Evolutionary conservation across 2,888 invertebrate genomes (phyloP).

Genomic region (Thera obeliscata): DNA sequence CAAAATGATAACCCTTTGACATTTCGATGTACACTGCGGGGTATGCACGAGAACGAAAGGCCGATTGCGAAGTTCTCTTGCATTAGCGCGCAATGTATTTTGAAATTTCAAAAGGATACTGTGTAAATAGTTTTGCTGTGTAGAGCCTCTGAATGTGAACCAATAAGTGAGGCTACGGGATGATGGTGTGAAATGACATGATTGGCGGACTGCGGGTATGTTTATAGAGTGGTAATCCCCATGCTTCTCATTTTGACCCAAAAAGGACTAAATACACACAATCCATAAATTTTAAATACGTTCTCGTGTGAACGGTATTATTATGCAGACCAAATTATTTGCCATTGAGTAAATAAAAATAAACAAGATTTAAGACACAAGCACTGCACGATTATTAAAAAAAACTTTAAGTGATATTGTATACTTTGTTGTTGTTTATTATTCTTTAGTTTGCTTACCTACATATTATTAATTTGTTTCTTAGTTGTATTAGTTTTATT

Average conservation of each 20-base stretch:
- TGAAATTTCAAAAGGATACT: not conserved
- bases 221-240: slow-evolving; percentile 10
- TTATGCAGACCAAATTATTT: too few species aligned
- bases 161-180: slow-evolving; percentile 1
- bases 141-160: not conserved
- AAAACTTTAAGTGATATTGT: too few species aligned
- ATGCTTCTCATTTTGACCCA: slow-evolving; percentile 11
- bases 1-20: not conserved
- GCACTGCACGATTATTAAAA: too few species aligned
- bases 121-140: not conserved
- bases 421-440: too few species aligned
- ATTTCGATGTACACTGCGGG: not conserved
- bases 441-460: too few species aligned
- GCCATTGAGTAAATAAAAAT: too few species aligned
- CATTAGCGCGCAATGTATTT: too few species aligned
- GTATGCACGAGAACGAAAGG: not conserved
- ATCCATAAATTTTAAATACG: not conserved
- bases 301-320: too few species aligned
- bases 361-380: too few species aligned
- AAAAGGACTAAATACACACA: not conserved
- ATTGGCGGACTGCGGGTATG: slow-evolving; percentile 10
- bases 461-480: too few species aligned
- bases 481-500: too few species aligned
- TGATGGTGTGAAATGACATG: slow-evolving; percentile 17
- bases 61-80: too few species aligned